phyloP scores from a whole-genome alignment of 2,797 vertebrate species.

The Spondyliosoma cantharus region DNA sequence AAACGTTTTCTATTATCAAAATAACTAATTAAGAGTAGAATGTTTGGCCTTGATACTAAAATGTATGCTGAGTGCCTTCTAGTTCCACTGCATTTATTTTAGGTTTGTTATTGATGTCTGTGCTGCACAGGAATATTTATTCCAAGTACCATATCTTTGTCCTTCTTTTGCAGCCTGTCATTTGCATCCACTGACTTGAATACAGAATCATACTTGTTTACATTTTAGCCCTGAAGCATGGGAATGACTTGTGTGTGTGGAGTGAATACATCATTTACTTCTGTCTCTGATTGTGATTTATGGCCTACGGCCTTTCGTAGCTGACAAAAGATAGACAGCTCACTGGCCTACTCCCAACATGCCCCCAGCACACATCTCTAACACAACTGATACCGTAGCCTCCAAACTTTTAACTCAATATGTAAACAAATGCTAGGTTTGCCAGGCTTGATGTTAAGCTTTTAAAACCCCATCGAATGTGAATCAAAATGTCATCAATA shows the following conservation, averaged over 20 bases:
- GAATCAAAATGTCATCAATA: conserved; percentile 20
- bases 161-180: conserved; percentile 65
- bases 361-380: conserved; percentile 41
- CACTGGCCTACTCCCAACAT: conserved; percentile 54
- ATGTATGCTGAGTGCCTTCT: not conserved
- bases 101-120: conserved; percentile 31
- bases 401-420: conserved; percentile 50
- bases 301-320: conserved; percentile 62
- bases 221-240: conserved; percentile 62
- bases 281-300: conserved; percentile 69
- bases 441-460: conserved; percentile 23
- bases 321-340: conserved; percentile 74
- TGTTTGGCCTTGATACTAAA: conserved; percentile 20
- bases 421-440: conserved; percentile 43
- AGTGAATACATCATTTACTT: conserved; percentile 71
- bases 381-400: conserved; percentile 41
- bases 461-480: conserved; percentile 38
- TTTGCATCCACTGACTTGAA: conserved; percentile 69
- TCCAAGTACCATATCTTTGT: conserved; percentile 54
- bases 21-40: conserved; percentile 26
- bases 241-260: conserved; percentile 70
- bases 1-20: conserved; percentile 25
- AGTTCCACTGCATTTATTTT: conserved; percentile 34
- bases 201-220: conserved; percentile 74
- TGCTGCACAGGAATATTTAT: conserved; percentile 42